A percentile compares a stretch with the other conserved stretches of the same genome.
These are phyloP conservation scores for Rhagoletis zephyria DNA, from an alignment of 1,140 invertebrate species.

Conservation along the genomic window DNA sequence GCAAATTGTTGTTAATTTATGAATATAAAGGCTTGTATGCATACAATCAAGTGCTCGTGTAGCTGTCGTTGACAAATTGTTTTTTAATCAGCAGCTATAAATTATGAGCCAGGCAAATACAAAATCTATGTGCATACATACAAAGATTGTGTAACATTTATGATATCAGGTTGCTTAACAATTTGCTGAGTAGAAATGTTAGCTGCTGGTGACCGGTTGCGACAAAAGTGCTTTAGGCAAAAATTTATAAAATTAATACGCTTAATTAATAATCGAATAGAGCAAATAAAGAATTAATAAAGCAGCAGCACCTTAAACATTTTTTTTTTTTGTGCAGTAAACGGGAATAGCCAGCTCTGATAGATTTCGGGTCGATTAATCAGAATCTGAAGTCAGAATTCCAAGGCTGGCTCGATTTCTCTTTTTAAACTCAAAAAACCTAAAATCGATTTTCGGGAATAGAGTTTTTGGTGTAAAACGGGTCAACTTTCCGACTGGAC, in stretches of 20 bases:
- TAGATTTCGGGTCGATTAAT: too few species aligned
- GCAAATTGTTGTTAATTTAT: slow-evolving; percentile 23
- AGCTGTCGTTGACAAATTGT: slow-evolving; percentile 27
- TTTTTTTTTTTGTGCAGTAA: too few species aligned
- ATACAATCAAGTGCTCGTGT: neutral
- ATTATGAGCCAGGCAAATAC: slow-evolving; percentile 20
- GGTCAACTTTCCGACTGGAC: too few species aligned
- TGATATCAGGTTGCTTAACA: slow-evolving; percentile 12
- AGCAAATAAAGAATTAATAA: neutral
- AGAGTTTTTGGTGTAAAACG: too few species aligned
- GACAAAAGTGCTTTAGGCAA: neutral
- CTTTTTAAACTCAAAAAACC: too few species aligned
- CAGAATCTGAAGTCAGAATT: too few species aligned
- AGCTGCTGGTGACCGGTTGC: neutral
- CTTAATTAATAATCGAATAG: slow-evolving; percentile 10
- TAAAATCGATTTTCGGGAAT: too few species aligned
- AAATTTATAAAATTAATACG: neutral
- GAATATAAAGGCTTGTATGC: neutral
- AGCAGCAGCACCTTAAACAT: neutral
- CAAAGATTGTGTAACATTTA: neutral
- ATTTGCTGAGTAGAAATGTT: neutral
- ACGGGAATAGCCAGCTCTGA: too few species aligned
- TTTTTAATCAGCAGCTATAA: slow-evolving; percentile 25
- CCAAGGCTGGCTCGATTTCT: too few species aligned
- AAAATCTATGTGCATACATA: neutral